Base-by-base conservation (phyloP, 1,140 invertebrate species). In the Nasonia giraulti region DNA sequence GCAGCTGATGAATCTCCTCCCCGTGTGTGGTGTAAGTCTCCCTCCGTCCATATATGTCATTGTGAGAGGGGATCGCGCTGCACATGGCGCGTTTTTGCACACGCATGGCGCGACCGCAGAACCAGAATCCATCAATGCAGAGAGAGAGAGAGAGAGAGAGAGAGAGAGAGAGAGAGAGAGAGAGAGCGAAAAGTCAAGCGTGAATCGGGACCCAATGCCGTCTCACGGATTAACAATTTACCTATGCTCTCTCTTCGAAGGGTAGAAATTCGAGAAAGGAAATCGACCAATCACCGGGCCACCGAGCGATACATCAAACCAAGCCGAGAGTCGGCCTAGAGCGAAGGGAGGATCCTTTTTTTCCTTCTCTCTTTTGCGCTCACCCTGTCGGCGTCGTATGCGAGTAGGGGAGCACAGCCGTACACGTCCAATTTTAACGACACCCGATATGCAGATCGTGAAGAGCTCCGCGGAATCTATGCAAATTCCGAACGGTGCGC, bases 371-470 rank as follows among this genome's bases (percentile, higher is more conserved):
- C 37, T 77, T 12, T 31, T 50, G 33, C 44, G 14, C 31, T 74
- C 12, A 23, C 69, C 7, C 20, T 12, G 71, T 31, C 17, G 50
- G 55, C 85, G 86, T 80, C 81, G 84, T n/a, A 62, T 62, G 47
- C 11, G 47, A 4, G 71, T 83, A 68, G 87, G 87, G 87, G 87
- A 86, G 85, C 87, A 88, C 40, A 7, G 87, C 85, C 86, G 87
- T 88, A 88, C 89, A 81, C 88, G 90, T 89, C 90, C 90, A 92
- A 92, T 91, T 92, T 90, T 88, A 92, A 91, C 90, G 91, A 92
- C 90, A 93, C 89, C 90, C 92, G 91, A 92, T 92, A 92, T 92
- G 91, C 90, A 91, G 91, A 92, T 92, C 88, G 86, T 44, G 40
- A 8, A 44, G 40, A 44, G 40, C 40, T 44, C 75, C 87, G 86